These are phyloP conservation scores for Diarsia rubi DNA, from an alignment of 2,888 invertebrate genomes.

Conservation along the genomic window DNA sequence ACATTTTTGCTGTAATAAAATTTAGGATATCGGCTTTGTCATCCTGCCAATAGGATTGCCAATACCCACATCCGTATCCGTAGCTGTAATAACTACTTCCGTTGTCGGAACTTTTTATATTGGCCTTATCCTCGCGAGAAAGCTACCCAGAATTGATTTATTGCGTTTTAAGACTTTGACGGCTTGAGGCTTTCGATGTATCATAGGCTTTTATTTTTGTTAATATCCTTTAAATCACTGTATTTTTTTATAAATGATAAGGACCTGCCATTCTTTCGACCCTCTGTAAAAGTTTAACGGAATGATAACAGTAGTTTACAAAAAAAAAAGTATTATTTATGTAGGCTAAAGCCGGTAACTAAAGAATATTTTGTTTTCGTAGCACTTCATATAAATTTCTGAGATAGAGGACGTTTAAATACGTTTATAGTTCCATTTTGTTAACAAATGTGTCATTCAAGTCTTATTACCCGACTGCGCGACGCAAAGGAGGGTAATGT, in stretches of 20 bases:
- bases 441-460: too few relatives aligned
- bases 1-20: constrained; percentile 2
- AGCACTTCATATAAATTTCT: too few relatives aligned
- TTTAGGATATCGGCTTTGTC: constrained; percentile 22
- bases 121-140: constrained; percentile 3
- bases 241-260: not conserved
- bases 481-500: too few relatives aligned
- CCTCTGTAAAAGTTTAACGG: not conserved
- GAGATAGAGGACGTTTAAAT: too few relatives aligned
- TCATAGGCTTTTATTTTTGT: not conserved
- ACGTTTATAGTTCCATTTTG: too few relatives aligned
- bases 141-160: constrained; percentile 45
- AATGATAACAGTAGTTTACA: too few relatives aligned
- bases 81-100: constrained; percentile 29
- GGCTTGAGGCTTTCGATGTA: constrained; percentile 9
- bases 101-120: constrained; percentile 40
- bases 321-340: too few relatives aligned
- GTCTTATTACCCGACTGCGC: too few relatives aligned
- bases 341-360: too few relatives aligned
- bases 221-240: not conserved
- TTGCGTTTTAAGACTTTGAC: constrained; percentile 18
- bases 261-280: not conserved
- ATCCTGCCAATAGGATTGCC: constrained; percentile 24
- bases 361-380: too few relatives aligned
- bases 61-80: constrained; percentile 17